phyloP scores from a whole-genome alignment of 2,888 invertebrate species.

The Chymomyza caudatula region DNA sequence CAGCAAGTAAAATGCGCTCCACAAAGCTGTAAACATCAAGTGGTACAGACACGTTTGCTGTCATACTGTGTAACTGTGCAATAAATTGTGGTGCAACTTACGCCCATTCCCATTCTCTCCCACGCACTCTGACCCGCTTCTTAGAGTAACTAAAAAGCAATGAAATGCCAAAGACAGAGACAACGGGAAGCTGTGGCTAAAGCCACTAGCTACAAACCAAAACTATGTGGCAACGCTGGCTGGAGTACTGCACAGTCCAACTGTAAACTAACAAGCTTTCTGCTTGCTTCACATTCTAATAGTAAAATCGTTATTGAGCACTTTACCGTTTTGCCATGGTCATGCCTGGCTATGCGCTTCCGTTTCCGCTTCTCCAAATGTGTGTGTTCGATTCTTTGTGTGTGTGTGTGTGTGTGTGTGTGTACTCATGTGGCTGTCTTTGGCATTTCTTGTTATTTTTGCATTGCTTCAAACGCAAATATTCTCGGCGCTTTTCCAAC shows the following conservation, averaged over 20 bases:
- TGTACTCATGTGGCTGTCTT: constrained; percentile 15
- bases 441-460: constrained; percentile 31
- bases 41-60: background rate
- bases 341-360: constrained; percentile 32
- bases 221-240: background rate
- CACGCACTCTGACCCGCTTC: background rate
- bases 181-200: constrained; percentile 13
- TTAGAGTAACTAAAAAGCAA: background rate
- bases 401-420: constrained; percentile 5
- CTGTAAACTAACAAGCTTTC: constrained; percentile 24
- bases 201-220: background rate
- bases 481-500: constrained; percentile 25
- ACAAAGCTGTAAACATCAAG: constrained; percentile 2
- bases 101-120: background rate
- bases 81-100: constrained; percentile 13
- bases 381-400: background rate
- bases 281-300: constrained; percentile 33
- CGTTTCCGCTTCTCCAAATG: constrained; percentile 26
- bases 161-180: constrained; percentile 24
- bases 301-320: constrained; percentile 44
- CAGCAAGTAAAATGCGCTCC: background rate
- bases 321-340: constrained; percentile 21
- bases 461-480: constrained; percentile 20
- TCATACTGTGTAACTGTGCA: constrained; percentile 1
- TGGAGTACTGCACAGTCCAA: background rate